Evolutionary conservation across 2,113 vertebrate species (phyloP), one percentile per base, ranked within the genome.

Genomic region (Verasper variegatus): DNA sequence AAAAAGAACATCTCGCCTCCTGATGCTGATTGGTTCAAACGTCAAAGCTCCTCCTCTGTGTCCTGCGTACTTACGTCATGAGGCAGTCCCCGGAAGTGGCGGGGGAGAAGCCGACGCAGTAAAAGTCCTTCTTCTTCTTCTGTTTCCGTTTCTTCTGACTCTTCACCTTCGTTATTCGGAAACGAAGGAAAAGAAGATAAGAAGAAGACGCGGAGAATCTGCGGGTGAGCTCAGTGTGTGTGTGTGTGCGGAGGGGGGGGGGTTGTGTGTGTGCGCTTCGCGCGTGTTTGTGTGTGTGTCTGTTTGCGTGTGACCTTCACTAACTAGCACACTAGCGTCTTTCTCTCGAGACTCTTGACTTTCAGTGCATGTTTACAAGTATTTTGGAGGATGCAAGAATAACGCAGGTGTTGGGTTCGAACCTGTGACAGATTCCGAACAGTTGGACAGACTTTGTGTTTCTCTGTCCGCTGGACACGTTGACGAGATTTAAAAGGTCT

Each of bases 81-180:
- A 78, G 85, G 76, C 45, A 65, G 5, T n/a, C 17, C 1, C 3
- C 68, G 76, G 82, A 86, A 76, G 73, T 27, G 62, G 17, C 9
- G 24, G 42, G 47, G 63, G 3, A 20, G 62, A 51, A 3, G 45
- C 26, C 5, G 59, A 63, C 57, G 77, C 45, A 45, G 56, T 42
- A 42, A 12, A 47, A 3, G 45, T 74, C 59, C 74, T 49, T 5
- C 47, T 15, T 51, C 23, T 65, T 15, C 15, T 20, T 27, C 47
- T 47, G 21, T 1, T 3, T 20, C 15, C 14, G 59, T 5, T 51
- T 21, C 42, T 21, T 5, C 24, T 27, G 6, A 0, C 15, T 42
- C 3, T 59, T 24, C 20, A 56, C 2, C 54, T 20, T 7, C 21
- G 18, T 1, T 13, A 2, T 21, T 26, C 20, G 18, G 3, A 51